Percentiles rank a stretch among this genome's conserved stretches.
Evolutionary conservation across 2,888 invertebrate genomes (phyloP).

Genomic region (Archips xylosteana): DNA sequence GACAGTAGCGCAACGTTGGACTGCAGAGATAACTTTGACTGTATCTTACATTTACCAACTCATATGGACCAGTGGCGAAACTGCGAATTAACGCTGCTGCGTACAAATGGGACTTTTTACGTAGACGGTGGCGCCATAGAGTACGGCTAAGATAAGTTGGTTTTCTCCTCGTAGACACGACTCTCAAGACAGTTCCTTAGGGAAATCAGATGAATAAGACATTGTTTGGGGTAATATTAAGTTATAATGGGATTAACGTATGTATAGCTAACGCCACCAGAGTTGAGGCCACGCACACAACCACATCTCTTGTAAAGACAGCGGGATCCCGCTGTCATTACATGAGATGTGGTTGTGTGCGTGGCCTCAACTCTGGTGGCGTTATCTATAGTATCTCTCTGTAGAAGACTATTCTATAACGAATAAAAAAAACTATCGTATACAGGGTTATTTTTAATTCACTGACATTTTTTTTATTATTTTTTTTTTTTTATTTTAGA

Average conservation of each 20-base stretch:
- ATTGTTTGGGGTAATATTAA: conserved; percentile 24
- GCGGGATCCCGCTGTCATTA: too few species aligned
- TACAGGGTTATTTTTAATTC: too few species aligned
- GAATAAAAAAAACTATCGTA: too few species aligned
- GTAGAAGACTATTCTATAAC: not conserved
- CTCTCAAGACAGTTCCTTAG: conserved; percentile 4
- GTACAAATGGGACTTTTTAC: not conserved
- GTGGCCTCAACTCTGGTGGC: too few species aligned
- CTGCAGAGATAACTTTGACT: conserved; percentile 12
- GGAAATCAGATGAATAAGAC: conserved; percentile 32
- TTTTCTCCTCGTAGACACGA: conserved; percentile 23
- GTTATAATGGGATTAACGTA: conserved; percentile 25
- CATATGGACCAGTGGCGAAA: conserved; percentile 1
- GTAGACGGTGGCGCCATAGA: conserved; percentile 2
- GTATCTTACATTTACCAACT: conserved; percentile 11
- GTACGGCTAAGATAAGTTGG: conserved; percentile 4
- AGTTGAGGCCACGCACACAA: too few species aligned
- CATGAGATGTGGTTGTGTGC: too few species aligned
- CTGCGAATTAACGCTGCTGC: not conserved
- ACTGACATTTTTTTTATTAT: too few species aligned
- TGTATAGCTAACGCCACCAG: too few species aligned
- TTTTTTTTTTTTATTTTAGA: too few species aligned
- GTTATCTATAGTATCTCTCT: not conserved
- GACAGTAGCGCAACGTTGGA: not conserved
- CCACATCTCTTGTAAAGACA: too few species aligned